These are phyloP conservation scores for Scaptomyza parva DNA, from an alignment of 2,888 invertebrate genomes.

Conservation along the genomic window DNA sequence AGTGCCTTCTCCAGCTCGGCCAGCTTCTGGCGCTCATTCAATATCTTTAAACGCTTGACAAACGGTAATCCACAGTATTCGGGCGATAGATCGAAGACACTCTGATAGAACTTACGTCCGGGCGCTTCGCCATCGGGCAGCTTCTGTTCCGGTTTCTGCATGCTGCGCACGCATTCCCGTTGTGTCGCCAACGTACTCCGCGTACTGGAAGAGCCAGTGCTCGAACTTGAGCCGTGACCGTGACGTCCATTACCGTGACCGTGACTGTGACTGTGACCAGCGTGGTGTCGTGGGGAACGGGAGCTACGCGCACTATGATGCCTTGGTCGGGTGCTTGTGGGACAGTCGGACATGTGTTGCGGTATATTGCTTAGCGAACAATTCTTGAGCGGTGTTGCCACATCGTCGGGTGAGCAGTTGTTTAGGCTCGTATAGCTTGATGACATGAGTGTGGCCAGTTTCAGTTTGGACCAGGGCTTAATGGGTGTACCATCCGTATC, in stretches of 20 bases:
- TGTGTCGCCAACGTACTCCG: slow-evolving; percentile 53
- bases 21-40: slow-evolving; percentile 94
- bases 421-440: slow-evolving; percentile 83
- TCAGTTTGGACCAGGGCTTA: slow-evolving; percentile 91
- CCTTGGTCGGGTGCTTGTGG: slow-evolving; percentile 26
- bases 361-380: slow-evolving; percentile 79
- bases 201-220: slow-evolving; percentile 54
- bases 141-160: slow-evolving; percentile 67
- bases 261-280: background rate
- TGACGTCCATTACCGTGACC: slow-evolving; percentile 21
- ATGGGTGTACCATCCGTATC: slow-evolving; percentile 83
- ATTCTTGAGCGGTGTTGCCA: slow-evolving; percentile 73
- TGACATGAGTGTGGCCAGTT: slow-evolving; percentile 87
- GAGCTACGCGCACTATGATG: slow-evolving; percentile 70
- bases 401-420: slow-evolving; percentile 80
- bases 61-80: slow-evolving; percentile 94
- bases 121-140: slow-evolving; percentile 52
- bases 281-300: slow-evolving; percentile 63
- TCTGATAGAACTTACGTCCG: slow-evolving; percentile 89
- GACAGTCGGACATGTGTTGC: slow-evolving; percentile 54
- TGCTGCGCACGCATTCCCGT: slow-evolving; percentile 40
- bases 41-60: slow-evolving; percentile 94
- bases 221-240: slow-evolving; percentile 55
- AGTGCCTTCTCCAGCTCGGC: slow-evolving; percentile 92
- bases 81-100: slow-evolving; percentile 94